A percentile compares a stretch with the other conserved stretches of the same genome.
Conservation (phyloP, 2,888 invertebrate species). For the Apamea epomidion region DNA sequence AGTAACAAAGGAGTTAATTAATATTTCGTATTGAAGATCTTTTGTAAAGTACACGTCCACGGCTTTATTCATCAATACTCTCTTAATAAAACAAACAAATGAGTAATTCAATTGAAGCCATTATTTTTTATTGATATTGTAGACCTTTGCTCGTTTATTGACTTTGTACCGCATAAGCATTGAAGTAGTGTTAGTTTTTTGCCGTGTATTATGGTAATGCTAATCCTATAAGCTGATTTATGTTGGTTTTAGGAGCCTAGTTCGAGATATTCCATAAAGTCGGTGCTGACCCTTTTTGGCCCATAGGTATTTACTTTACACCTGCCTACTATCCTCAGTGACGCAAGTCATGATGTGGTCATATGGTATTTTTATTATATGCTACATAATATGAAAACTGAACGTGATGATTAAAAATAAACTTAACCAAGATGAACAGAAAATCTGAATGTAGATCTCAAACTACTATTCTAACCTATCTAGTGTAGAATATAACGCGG, state of each 20-base stretch:
- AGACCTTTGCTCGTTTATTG: slow-evolving; percentile 24
- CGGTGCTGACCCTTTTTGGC: neutral
- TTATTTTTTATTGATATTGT: slow-evolving; percentile 26
- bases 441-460: neutral
- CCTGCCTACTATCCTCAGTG: neutral
- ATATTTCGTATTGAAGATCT: neutral
- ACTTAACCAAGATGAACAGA: neutral
- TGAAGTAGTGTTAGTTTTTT: neutral
- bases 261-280: neutral
- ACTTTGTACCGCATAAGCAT: slow-evolving; percentile 30
- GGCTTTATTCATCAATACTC: slow-evolving; percentile 8
- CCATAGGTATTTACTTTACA: neutral
- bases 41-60: neutral
- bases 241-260: slow-evolving; percentile 11
- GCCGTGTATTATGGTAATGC: neutral
- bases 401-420: neutral
- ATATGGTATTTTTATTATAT: slow-evolving; percentile 10
- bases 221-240: neutral
- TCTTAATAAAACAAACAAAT: slow-evolving; percentile 36
- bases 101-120: slow-evolving; percentile 35
- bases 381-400: neutral
- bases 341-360: neutral
- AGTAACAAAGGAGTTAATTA: slow-evolving; percentile 10
- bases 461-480: neutral
- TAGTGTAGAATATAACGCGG: neutral